Evolutionary conservation across 2,888 invertebrate genomes (phyloP).

Genomic region (Ennomos fuscantarius): DNA sequence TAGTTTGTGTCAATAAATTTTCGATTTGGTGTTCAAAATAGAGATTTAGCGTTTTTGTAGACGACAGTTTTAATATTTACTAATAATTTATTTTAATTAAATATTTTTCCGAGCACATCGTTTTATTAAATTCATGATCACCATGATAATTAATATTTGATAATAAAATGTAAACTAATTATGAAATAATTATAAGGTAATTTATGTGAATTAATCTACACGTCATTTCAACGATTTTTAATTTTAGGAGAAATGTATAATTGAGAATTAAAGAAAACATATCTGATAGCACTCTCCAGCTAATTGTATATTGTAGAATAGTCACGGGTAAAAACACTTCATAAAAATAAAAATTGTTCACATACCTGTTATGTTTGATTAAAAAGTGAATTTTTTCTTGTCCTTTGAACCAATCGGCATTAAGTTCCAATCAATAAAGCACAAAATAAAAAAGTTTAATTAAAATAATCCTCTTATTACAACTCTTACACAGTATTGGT

Average conservation of each 20-base stretch:
- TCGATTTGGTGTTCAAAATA: neutral
- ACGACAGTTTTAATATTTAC: conserved; percentile 2
- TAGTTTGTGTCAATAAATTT: conserved; percentile 18
- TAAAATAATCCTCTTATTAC: conserved; percentile 50
- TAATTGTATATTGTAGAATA: neutral
- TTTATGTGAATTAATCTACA: too few species aligned
- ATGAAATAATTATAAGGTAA: too few species aligned
- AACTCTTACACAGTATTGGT: conserved; percentile 60
- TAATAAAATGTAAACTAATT: too few species aligned
- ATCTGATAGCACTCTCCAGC: too few species aligned
- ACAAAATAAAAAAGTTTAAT: conserved; percentile 46
- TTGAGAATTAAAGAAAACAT: too few species aligned
- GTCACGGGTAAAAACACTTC: neutral
- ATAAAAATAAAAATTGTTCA: conserved; percentile 7
- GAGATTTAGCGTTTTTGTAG: too few species aligned
- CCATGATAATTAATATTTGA: too few species aligned
- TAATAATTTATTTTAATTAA: neutral
- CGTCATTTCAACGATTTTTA: too few species aligned
- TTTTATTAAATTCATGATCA: too few species aligned
- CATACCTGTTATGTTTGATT: conserved; percentile 32
- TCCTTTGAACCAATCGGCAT: conserved; percentile 34
- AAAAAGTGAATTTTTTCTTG: conserved; percentile 20
- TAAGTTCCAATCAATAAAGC: conserved; percentile 44
- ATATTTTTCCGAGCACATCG: too few species aligned
- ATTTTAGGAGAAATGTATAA: too few species aligned